Evolutionary conservation across 30 jellyfish, hydroid and myxozoan genomes (phyloP).

Genomic region (Aurelia aurita): DNA sequence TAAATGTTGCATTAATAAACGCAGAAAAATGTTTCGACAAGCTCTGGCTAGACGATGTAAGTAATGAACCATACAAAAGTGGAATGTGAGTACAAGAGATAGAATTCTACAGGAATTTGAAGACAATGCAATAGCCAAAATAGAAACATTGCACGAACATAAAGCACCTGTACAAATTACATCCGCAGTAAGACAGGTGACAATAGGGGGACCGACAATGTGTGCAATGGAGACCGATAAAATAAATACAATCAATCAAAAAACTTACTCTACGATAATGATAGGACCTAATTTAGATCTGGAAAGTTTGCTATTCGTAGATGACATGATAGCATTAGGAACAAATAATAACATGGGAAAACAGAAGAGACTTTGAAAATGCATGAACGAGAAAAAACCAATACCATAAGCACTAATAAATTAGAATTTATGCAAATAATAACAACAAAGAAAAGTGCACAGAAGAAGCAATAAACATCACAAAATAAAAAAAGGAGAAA

Average conservation of each 20-base stretch:
- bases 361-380: not conserved
- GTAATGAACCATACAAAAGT: not conserved
- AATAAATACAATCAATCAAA: not conserved
- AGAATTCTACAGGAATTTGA: not conserved
- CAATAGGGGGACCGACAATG: not conserved
- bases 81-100: not conserved
- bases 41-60: slow-evolving; percentile 4
- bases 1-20: not conserved
- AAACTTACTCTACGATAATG: not conserved
- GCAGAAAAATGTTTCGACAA: slow-evolving; percentile 26
- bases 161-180: not conserved
- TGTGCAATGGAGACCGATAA: slow-evolving; percentile 8
- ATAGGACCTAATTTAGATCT: not conserved
- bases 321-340: not conserved
- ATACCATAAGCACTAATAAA: not conserved
- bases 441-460: not conserved
- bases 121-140: not conserved
- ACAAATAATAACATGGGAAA: not conserved
- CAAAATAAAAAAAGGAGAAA: not conserved
- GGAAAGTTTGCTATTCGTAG: slow-evolving; percentile 10
- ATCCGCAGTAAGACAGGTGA: slow-evolving; percentile 23
- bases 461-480: not conserved
- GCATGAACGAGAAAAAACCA: slow-evolving; percentile 6
- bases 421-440: not conserved
- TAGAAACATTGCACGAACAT: slow-evolving; percentile 1